Evolutionary conservation across 2,113 vertebrate genomes (phyloP), one percentile per base, ranked within the genome.

Genomic region (Chauna torquata): DNA sequence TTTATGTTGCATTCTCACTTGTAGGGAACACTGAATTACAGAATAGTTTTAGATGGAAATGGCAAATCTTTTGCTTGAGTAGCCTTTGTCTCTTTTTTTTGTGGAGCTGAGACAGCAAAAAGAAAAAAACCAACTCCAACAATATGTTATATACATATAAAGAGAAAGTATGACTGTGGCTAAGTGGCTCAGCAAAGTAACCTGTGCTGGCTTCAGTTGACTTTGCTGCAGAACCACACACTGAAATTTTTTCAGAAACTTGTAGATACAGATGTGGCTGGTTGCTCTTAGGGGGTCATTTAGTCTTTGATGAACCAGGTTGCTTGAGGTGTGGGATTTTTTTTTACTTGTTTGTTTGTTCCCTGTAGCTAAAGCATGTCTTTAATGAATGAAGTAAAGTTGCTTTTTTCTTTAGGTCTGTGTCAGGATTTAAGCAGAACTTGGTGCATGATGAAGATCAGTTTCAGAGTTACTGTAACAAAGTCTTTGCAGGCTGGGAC

Each of bases 391-490:
- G 65, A 71, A 44, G 3, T 52, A 9, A 76, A 64, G 19, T 28
- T 74, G 34, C 7, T 1, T 69, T 95, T 91, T 92, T 82, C 81
- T 17, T 8, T 91, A 99, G 99, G 95, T 99, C 99, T 2, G 99
- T 98, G 45, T 96, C 98, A 7, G 99, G 99, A 9, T 99, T 99
- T 97, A 99, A 98, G 79, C 98, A 97, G 34, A 99, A 98, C 88
- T 97, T 99, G 92, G 92, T 99, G 62, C 97, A 98, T 64, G 98
- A 97, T 34, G 99, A 99, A 96, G 98, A 99, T 69, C 98, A 98
- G 27, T 99, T 99, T 90, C 99, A 99, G 98, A 99, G 99, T 90
- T 99, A 99, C 87, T 99, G 99, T 97, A 99, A 99, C 96, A 99
- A 99, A 97, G 97, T 99, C 72, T 99, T 99, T 89, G 98, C 99